Evolutionary conservation across 2,888 invertebrate species (phyloP).

Genomic region (Noctua comes): DNA sequence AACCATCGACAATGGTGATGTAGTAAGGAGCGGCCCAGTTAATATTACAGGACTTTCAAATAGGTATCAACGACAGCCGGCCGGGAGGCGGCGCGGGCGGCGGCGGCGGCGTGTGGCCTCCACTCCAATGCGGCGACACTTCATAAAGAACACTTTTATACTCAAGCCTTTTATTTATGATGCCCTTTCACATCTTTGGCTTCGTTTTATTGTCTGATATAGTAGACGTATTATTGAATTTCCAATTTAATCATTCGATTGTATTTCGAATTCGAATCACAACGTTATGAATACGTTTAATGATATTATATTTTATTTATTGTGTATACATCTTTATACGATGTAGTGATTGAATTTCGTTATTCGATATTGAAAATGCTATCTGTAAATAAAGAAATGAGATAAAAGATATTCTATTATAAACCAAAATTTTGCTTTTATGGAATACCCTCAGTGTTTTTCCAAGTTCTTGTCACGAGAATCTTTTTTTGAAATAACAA

Average conservation of each 20-base stretch:
- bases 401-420: slow-evolving; percentile 10
- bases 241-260: slow-evolving; percentile 73
- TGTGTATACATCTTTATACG: slow-evolving; percentile 4
- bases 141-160: slow-evolving; percentile 90
- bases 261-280: slow-evolving; percentile 47
- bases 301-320: slow-evolving; percentile 39
- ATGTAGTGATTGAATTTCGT: slow-evolving; percentile 30
- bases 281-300: slow-evolving; percentile 40
- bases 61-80: slow-evolving; percentile 87
- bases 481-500: slow-evolving; percentile 26
- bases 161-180: slow-evolving; percentile 89
- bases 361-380: slow-evolving; percentile 27
- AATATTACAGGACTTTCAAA: slow-evolving; percentile 89
- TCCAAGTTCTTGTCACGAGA: not conserved
- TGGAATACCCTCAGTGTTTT: not conserved
- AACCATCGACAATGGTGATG: slow-evolving; percentile 77
- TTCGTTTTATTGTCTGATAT: slow-evolving; percentile 84
- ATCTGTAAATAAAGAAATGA: slow-evolving; percentile 32
- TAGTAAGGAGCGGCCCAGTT: slow-evolving; percentile 74
- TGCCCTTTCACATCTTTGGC: slow-evolving; percentile 85
- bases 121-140: slow-evolving; percentile 84
- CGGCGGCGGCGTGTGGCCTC: slow-evolving; percentile 69
- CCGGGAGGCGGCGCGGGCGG: slow-evolving; percentile 61
- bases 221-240: slow-evolving; percentile 79
- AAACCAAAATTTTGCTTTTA: not conserved